Evolutionary conservation across 2,113 vertebrate species (phyloP), one percentile per base, ranked within the genome.

Genomic region (Brienomyrus brachyistius): DNA sequence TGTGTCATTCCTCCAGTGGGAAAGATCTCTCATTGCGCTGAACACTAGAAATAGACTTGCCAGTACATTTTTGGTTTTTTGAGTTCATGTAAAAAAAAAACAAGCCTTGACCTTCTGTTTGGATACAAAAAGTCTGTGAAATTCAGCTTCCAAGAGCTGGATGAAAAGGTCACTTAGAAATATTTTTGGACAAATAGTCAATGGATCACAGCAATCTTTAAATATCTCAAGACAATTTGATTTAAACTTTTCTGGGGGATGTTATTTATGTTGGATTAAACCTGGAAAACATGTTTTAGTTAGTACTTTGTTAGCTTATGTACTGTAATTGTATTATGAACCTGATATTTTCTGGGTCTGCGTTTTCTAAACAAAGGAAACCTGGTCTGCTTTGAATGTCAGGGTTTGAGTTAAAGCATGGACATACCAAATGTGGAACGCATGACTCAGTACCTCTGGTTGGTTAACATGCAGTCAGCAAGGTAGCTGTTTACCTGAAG

Each of bases 191-290:
- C 31, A 52, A 89, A 23, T n/a, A 17, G 43, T 83, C 88, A 56
- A 82, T 82, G n/a, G 27, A 48, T 54, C 88, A 83, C 47, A 66
- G 43, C 87, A 43, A 56, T 89, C 40, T 47, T 88, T 47, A 70
- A 88, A 66, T 62, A 45, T 54, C 43, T 66, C 47, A 54, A 51
- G 17, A 54, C 4, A 83, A 82, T 56, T 56, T 77, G 15, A 83
- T 56, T 83, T 83, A 17, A 54, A n/a, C 48, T 43, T 89, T 50
- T 89, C 35, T 83, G 74, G 74, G 47, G 10, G 21, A 82, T 83
- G 27, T 11, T 40, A 54, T 52, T 35, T 89, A 54, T 52, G 9
- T 27, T 23, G 45, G 40, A n/a, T 35, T 59, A 88, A 47, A 88
- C 9, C 56, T n/a, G 43, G 40, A 35, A 43, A 74, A 35, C 70